phyloP scores from a whole-genome alignment of 2,888 invertebrate genomes.

The Mamestra brassicae region DNA sequence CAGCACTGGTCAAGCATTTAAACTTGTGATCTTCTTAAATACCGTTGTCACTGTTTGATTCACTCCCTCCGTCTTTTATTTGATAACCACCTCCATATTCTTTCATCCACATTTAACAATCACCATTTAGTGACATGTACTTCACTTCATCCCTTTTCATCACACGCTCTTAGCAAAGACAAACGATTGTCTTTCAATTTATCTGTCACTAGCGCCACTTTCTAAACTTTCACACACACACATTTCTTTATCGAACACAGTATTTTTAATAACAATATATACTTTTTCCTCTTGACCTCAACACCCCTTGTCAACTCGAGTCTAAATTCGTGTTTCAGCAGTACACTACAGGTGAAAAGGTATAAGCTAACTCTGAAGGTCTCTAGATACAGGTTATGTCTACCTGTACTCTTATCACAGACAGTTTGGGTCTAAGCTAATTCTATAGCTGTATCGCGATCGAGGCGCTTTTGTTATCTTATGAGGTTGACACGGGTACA shows the following conservation, averaged over 20 bases:
- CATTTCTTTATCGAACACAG: not conserved
- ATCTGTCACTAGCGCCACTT: too few species aligned
- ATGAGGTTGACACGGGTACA: conserved; percentile 23
- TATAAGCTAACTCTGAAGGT: not conserved
- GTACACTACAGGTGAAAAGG: conserved; percentile 17
- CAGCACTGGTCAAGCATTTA: too few species aligned
- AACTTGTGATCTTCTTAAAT: too few species aligned
- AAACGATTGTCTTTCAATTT: too few species aligned
- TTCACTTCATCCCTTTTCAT: too few species aligned
- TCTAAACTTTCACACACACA: too few species aligned
- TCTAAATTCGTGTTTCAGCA: not conserved
- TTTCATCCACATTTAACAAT: too few species aligned
- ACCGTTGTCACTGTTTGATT: too few species aligned
- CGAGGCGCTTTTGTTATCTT: conserved; percentile 3
- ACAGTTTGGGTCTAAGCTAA: conserved; percentile 9
- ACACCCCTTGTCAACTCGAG: not conserved
- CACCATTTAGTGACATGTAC: too few species aligned
- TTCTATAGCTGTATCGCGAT: conserved; percentile 39
- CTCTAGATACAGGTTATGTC: not conserved
- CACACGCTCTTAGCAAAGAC: too few species aligned
- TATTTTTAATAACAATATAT: not conserved
- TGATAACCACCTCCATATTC: too few species aligned
- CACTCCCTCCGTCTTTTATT: too few species aligned
- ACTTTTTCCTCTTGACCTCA: not conserved
- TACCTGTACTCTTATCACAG: conserved; percentile 39